These are phyloP conservation scores for Halcyon smyrnensis DNA, from an alignment of 2,797 vertebrate genomes.

Conservation along the genomic window DNA sequence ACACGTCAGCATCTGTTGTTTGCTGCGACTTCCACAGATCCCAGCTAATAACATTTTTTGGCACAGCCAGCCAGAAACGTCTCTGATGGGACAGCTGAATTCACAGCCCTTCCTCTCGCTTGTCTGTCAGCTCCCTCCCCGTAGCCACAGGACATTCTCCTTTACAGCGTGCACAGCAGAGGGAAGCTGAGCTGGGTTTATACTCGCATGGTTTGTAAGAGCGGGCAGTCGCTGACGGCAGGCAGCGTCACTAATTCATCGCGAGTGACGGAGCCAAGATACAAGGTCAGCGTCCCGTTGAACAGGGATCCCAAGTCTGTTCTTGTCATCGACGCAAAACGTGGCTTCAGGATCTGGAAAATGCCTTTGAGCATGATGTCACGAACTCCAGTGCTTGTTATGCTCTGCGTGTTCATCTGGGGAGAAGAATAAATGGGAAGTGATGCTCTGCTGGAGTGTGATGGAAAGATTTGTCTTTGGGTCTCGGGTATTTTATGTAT, in stretches of 20 bases:
- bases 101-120: neutral
- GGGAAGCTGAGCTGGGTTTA: neutral
- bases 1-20: neutral
- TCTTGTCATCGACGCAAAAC: neutral
- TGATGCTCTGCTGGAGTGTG: neutral
- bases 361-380: neutral
- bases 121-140: neutral
- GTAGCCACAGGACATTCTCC: neutral
- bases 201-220: slow-evolving; percentile 31
- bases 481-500: neutral
- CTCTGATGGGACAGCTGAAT: neutral
- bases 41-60: neutral
- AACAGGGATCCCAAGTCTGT: slow-evolving; percentile 1
- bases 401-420: neutral
- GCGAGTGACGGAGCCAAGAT: neutral
- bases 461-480: neutral
- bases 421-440: neutral
- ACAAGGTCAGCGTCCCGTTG: neutral
- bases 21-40: neutral
- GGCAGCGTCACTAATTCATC: neutral
- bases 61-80: neutral
- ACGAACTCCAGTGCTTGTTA: neutral
- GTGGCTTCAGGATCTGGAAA: neutral
- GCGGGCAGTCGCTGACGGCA: neutral
- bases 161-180: neutral